These are phyloP conservation scores for Catotricha subobsoleta DNA, from an alignment of 2,888 invertebrate genomes.

Conservation along the genomic window DNA sequence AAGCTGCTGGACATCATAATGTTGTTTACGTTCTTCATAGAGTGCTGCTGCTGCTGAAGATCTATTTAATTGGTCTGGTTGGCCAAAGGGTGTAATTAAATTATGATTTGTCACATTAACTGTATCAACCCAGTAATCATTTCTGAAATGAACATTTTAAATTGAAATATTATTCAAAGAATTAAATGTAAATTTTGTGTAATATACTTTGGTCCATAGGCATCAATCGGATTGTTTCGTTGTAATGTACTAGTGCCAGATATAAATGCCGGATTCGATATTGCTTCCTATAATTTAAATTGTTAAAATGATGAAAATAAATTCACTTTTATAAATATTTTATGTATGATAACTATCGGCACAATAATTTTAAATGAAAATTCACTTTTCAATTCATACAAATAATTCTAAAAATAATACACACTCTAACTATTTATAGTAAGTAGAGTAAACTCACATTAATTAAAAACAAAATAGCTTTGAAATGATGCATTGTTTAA, in stretches of 20 bases:
- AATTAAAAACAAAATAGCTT: no score
- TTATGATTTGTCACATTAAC: background rate
- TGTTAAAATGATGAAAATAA: no score
- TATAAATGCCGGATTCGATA: constrained; percentile 9
- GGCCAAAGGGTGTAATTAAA: background rate
- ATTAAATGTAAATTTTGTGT: background rate
- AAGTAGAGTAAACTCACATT: no score
- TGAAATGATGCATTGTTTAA: no score
- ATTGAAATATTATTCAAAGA: background rate
- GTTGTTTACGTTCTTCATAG: constrained; percentile 8
- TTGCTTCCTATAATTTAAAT: constrained; percentile 7
- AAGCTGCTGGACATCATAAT: constrained; percentile 4
- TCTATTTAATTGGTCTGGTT: background rate
- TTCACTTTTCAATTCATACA: no score
- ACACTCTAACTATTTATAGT: no score
- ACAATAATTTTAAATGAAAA: no score
- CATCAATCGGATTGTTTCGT: constrained; percentile 10
- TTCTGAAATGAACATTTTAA: background rate
- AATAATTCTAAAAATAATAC: no score
- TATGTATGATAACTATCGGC: no score
- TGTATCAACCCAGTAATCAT: constrained; percentile 3
- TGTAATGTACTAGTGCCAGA: constrained; percentile 9
- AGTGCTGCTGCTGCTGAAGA: background rate
- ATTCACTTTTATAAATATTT: no score
- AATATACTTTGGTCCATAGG: constrained; percentile 7